Evolutionary conservation across 2,113 vertebrate species (phyloP).

Genomic region (Spermophilus dauricus): DNA sequence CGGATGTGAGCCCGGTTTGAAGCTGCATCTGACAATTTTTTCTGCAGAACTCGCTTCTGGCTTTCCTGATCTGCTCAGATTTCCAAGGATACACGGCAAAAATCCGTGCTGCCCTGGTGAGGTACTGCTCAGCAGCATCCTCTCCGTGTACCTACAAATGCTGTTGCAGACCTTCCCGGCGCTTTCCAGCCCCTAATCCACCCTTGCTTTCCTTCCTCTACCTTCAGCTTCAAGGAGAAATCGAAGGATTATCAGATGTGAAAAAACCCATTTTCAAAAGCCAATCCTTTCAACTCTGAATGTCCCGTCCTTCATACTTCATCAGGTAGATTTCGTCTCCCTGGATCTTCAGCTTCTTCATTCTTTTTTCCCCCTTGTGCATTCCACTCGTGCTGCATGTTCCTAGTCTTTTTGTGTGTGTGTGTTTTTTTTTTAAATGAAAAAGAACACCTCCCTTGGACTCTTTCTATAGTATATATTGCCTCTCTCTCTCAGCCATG

Average conservation of each 20-base stretch:
- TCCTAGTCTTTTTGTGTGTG: not conserved
- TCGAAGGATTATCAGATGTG: not conserved
- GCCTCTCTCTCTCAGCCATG: not conserved
- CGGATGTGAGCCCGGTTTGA: not conserved
- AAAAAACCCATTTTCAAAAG: not conserved
- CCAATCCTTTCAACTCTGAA: not conserved
- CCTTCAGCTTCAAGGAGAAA: constrained; percentile 2
- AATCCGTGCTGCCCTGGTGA: not conserved
- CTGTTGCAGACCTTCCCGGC: not conserved
- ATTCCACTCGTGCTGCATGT: not conserved
- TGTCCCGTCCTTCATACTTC: not conserved
- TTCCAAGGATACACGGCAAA: not conserved
- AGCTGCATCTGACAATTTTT: not conserved
- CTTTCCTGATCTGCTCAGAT: not conserved
- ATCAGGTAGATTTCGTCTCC: constrained; percentile 11
- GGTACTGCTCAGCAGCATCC: not conserved
- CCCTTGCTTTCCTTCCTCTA: not conserved
- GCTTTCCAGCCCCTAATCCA: not conserved
- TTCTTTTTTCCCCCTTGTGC: not conserved
- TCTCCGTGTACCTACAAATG: not conserved
- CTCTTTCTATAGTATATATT: not conserved
- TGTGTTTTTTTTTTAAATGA: not conserved
- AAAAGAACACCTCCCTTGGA: not conserved
- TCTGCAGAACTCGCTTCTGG: not conserved
- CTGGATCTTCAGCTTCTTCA: not conserved